These are phyloP conservation scores for Notodonta ziczac DNA, from an alignment of 2,888 invertebrate species.

Conservation along the genomic window DNA sequence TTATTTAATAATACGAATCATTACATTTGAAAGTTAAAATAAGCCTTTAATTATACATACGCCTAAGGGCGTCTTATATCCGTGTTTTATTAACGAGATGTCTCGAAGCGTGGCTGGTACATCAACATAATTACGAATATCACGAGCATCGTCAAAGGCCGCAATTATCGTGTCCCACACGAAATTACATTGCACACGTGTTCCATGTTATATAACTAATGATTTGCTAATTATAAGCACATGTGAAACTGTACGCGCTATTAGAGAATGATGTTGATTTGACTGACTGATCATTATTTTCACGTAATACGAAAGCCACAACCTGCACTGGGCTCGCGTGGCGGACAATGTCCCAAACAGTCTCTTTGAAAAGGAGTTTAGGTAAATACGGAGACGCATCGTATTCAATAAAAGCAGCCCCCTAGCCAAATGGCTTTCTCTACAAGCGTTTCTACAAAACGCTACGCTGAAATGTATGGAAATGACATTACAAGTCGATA, in stretches of 20 bases:
- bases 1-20: not conserved
- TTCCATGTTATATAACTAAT: constrained; percentile 23
- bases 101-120: constrained; percentile 41
- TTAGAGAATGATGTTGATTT: not conserved
- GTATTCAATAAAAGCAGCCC: no score
- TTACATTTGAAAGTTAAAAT: constrained; percentile 16
- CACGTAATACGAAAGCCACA: no score
- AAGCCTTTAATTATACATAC: constrained; percentile 14
- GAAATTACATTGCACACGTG: constrained; percentile 46
- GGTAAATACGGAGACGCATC: no score
- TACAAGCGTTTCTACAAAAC: no score
- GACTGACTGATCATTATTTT: not conserved
- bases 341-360: no score
- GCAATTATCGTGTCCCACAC: constrained; percentile 58
- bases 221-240: constrained; percentile 33
- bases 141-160: constrained; percentile 39
- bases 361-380: no score
- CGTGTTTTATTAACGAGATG: constrained; percentile 28
- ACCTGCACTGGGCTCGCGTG: no score
- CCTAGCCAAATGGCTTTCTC: no score
- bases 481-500: no score
- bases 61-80: constrained; percentile 30
- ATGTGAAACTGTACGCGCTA: constrained; percentile 21
- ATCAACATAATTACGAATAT: constrained; percentile 50
- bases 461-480: no score